Percentiles rank a stretch among this genome's conserved stretches.
Evolutionary conservation across 2,113 vertebrate species (phyloP).

Genomic region (Pterocles burchelli): DNA sequence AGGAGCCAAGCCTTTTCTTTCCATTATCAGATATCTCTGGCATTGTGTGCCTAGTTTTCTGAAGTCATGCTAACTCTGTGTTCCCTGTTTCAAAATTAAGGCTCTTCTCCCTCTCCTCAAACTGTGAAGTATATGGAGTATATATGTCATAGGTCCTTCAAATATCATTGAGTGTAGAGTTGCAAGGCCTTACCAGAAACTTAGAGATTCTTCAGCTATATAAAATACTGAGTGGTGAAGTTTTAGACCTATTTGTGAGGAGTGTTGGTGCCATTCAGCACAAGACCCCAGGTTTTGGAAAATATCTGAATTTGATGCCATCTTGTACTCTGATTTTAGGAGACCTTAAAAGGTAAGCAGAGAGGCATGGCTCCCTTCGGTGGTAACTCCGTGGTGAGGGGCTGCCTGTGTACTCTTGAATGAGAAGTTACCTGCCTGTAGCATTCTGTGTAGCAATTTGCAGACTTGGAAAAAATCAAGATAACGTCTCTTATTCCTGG

Average conservation of each 20-base stretch:
- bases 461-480: background rate
- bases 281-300: background rate
- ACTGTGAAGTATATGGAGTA: background rate
- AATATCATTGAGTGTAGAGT: background rate
- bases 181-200: background rate
- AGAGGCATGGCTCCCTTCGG: background rate
- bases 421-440: background rate
- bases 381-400: background rate
- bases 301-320: background rate
- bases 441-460: background rate
- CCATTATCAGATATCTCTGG: background rate
- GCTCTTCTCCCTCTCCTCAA: background rate
- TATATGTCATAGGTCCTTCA: background rate
- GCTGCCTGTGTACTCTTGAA: accelerated
- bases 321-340: background rate
- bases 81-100: background rate
- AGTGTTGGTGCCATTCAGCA: background rate
- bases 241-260: background rate
- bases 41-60: background rate
- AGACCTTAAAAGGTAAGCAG: background rate
- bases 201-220: background rate
- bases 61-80: background rate
- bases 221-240: background rate
- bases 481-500: background rate
- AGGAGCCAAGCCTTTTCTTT: background rate